Base-by-base conservation (phyloP, 2,888 invertebrate species). In the Griposia aprilina region DNA sequence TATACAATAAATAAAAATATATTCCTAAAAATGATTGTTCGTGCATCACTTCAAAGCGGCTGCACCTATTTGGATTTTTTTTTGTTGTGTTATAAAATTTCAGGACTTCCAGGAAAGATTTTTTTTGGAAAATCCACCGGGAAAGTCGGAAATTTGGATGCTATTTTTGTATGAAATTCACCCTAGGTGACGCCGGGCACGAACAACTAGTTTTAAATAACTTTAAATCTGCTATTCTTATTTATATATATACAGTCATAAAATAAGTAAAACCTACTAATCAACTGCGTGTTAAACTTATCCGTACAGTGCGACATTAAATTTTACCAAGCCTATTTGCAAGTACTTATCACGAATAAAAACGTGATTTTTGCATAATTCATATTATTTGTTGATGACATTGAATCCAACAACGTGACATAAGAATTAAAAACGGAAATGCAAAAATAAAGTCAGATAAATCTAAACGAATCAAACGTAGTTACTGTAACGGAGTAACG, bases 401-500 rank as follows among this genome's bases (percentile, higher is more conserved):
- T 60, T 74, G 52, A 55, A 2, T 2, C 13, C 30, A 26, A 11
- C 23, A 48, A 50, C 10, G n/a, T 50, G 50, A 50, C 36, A 57
- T 50, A 57, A 50, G 0, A 48, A 60, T 45, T 17, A 23, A 55
- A 60, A 2, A 66, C 45, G 2, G 17, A 23, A 59, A 55, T 23
- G n/a, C 15, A 52, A 50, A 55, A 59, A 59, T 45, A 5, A 63
- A 55, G 13, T 48, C 11, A 26, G 36, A 59, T 70, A 52, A 74
- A 67, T 66, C 26, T 50, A 59, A 69, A 73, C 26, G 26, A 78
- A 55, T 71, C 55, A 57, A 81, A 79, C 65, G 63, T 41, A 71
- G 30, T 74, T 78, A 86, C 71, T 55, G 23, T 70, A 74, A 78
- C 81, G 74, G 81, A 71, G 63, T 67, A 70, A 63, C 84, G 83